These are phyloP conservation scores for Xestobium rufovillosum DNA, from an alignment of 2,888 invertebrate genomes.

Conservation along the genomic window DNA sequence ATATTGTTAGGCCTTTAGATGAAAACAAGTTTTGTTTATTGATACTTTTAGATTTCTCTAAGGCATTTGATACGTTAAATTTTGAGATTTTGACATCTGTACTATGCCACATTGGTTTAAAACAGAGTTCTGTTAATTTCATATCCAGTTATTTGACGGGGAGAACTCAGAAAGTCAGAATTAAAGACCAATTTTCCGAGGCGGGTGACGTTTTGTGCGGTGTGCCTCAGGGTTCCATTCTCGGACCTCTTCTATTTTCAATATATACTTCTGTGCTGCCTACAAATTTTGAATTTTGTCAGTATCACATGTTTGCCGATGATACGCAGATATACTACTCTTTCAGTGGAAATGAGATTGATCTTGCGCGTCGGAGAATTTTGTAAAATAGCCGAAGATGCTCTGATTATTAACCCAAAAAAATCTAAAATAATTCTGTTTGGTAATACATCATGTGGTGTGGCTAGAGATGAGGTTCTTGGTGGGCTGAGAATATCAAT, in stretches of 20 bases:
- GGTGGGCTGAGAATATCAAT: background rate
- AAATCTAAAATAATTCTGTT: background rate
- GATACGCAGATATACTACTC: slow-evolving; percentile 1
- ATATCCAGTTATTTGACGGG: background rate
- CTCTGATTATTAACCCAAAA: background rate
- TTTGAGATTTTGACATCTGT: no score
- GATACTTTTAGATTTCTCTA: slow-evolving; percentile 1
- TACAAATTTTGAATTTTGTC: background rate
- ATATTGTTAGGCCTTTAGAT: background rate
- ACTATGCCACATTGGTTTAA: no score
- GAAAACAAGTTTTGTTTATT: background rate
- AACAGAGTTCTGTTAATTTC: no score
- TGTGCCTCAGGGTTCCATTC: background rate
- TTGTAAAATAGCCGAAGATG: slow-evolving; percentile 1
- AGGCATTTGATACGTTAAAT: background rate
- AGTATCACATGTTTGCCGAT: background rate
- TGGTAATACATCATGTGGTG: background rate
- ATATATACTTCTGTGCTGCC: background rate
- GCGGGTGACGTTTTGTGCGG: background rate
- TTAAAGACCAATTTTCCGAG: background rate
- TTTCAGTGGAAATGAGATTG: background rate
- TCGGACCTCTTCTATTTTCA: background rate
- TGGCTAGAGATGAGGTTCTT: background rate
- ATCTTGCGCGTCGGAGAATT: background rate
- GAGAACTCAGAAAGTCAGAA: background rate